Evolutionary conservation across 2,113 vertebrate genomes (phyloP), one percentile per base, ranked within the genome.

Genomic region (Corythornis madagascariensis): DNA sequence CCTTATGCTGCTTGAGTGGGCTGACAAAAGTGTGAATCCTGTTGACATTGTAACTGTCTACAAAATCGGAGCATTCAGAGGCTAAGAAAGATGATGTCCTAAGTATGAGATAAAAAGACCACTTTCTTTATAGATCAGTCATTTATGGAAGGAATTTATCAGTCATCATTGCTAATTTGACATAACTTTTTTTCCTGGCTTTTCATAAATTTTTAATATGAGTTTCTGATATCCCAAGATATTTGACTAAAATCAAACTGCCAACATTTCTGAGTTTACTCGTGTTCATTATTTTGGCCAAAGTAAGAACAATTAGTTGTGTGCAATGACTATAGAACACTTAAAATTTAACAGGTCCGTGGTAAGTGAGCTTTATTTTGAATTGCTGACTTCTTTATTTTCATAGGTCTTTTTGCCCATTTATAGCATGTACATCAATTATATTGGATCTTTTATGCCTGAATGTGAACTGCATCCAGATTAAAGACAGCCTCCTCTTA

Each of bases 1-100:
- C 96, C 96, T 97, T 97, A 77, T 97, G 96, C 93, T 93, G 93
- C 95, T 83, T 89, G 90, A 96, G 96, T 94, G 96, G 96, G 96
- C 88, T 95, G 94, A 89, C 93, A 93, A 92, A 92, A 95, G 95
- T 95, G 92, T 96, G 95, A 96, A 97, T 95, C 90, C 90, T 92
- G 94, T 95, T 95, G 89, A 96, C 94, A 85, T 94, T 95, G 86
- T 77, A 94, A 65, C 56, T 64, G 26, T 89, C 56, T 91, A 13
- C 61, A 66, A 55, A 72, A 76, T 73, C 11, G 26, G 29, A 40
- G 61, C 13, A 0, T 70, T 87, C 1, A 0, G 65, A 85, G 50
- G 10, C 55, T 21, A 40, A 24, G 85, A 76, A 90, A 85, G 77
- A 56, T 79, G 76, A 42, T 0, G 26, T 91, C 65, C 42, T 75